phyloP scores from a whole-genome alignment of 2,888 invertebrate species.

The Ypsolopha sequella region DNA sequence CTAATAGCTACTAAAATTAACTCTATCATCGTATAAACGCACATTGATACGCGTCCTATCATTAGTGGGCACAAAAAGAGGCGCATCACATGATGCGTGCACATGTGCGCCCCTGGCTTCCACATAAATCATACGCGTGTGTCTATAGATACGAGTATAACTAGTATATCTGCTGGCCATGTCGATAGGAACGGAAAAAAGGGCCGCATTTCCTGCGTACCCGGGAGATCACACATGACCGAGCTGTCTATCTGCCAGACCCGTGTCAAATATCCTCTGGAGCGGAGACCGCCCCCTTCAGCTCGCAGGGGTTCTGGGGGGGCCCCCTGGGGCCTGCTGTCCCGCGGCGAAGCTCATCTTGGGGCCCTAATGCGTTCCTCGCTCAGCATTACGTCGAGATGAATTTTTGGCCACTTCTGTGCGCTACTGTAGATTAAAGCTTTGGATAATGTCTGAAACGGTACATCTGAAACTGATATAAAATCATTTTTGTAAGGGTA shows the following conservation, averaged over 20 bases:
- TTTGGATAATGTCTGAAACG: slow-evolving; percentile 19
- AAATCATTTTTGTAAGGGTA: no score
- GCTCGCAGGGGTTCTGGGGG: slow-evolving; percentile 38
- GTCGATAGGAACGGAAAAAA: slow-evolving; percentile 63
- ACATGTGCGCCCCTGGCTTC: slow-evolving; percentile 53
- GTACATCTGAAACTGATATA: slow-evolving; percentile 5
- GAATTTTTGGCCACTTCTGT: slow-evolving; percentile 49
- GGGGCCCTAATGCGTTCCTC: slow-evolving; percentile 64
- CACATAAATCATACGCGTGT: slow-evolving; percentile 65
- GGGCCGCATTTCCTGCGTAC: slow-evolving; percentile 52
- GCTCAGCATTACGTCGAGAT: slow-evolving; percentile 54
- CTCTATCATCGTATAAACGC: slow-evolving; percentile 28
- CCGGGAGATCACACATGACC: slow-evolving; percentile 69
- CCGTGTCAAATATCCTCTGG: slow-evolving; percentile 71
- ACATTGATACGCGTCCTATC: slow-evolving; percentile 40
- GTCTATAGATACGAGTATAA: slow-evolving; percentile 48
- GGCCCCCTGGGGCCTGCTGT: slow-evolving; percentile 63
- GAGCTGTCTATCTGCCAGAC: slow-evolving; percentile 71
- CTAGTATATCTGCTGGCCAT: slow-evolving; percentile 46
- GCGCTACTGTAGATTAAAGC: neutral
- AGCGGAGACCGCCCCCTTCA: slow-evolving; percentile 62
- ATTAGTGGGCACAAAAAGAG: slow-evolving; percentile 47
- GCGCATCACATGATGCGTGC: slow-evolving; percentile 47
- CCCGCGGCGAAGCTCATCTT: slow-evolving; percentile 70
- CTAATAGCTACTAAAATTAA: slow-evolving; percentile 25